These are phyloP conservation scores for Drosophila tanythrix DNA, from an alignment of 2,888 invertebrate genomes.

Conservation along the genomic window DNA sequence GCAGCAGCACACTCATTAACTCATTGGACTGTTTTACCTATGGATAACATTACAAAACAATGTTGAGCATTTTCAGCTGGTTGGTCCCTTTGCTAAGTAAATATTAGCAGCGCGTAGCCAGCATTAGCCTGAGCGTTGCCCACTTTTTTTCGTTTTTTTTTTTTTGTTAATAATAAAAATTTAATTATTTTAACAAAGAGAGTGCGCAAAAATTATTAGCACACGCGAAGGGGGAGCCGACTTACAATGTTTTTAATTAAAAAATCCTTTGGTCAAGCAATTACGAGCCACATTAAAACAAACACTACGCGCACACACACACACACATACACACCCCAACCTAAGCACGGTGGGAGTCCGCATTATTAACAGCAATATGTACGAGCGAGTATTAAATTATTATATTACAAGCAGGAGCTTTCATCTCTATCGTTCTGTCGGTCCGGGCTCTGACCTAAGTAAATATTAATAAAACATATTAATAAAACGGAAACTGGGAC, in stretches of 20 bases:
- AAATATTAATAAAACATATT: conserved; percentile 83
- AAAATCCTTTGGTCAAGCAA: conserved; percentile 81
- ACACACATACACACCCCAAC: conserved; percentile 29
- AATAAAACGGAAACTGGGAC: conserved; percentile 70
- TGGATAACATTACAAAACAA: conserved; percentile 64
- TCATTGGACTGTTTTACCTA: conserved; percentile 49
- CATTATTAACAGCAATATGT: conserved; percentile 74
- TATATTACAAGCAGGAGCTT: conserved; percentile 61
- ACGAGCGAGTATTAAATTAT: conserved; percentile 29
- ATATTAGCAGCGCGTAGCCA: conserved; percentile 59
- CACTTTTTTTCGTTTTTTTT: conserved; percentile 29
- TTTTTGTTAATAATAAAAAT: conserved; percentile 72
- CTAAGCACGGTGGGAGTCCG: conserved; percentile 17
- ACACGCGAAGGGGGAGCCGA: conserved; percentile 38
- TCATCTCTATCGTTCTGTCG: conserved; percentile 59
- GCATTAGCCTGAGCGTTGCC: conserved; percentile 40
- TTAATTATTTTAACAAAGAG: conserved; percentile 74
- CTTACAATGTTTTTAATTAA: conserved; percentile 77
- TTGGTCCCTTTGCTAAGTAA: conserved; percentile 57
- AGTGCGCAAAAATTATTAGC: conserved; percentile 55
- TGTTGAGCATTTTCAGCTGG: conserved; percentile 46
- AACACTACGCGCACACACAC: conserved; percentile 49
- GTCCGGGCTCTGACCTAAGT: conserved; percentile 73
- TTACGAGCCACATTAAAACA: conserved; percentile 77
- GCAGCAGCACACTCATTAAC: conserved; percentile 43